Percentiles rank a stretch among this genome's conserved stretches.
Conservation (phyloP, 2,797 vertebrate species). For the Peromyscus melanophrys region DNA sequence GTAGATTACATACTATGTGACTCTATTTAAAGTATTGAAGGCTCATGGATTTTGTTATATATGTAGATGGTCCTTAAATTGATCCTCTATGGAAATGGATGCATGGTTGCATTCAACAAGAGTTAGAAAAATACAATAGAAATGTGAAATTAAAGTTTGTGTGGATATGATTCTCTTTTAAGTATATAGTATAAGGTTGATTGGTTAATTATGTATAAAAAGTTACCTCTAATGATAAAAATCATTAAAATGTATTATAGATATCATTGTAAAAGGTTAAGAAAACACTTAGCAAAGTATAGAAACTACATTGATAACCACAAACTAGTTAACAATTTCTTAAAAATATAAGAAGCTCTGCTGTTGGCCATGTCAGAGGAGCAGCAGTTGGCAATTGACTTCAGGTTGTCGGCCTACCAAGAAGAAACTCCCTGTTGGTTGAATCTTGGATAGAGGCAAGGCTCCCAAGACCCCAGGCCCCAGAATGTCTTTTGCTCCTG, state of each 20-base stretch:
- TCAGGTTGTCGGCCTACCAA: too few relatives aligned
- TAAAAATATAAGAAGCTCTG: neutral
- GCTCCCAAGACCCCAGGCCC: too few relatives aligned
- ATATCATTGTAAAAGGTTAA: neutral
- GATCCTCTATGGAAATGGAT: neutral
- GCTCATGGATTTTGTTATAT: neutral
- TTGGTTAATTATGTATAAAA: neutral
- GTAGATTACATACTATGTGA: neutral
- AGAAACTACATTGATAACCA: neutral
- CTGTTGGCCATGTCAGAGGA: too few relatives aligned
- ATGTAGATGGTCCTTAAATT: neutral
- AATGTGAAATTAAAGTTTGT: neutral
- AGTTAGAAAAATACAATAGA: neutral
- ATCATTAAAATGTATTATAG: neutral
- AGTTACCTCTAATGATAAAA: neutral
- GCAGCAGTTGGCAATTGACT: too few relatives aligned
- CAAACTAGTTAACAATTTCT: neutral
- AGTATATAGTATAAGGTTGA: neutral
- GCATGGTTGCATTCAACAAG: neutral
- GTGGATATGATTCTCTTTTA: neutral
- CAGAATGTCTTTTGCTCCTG: too few relatives aligned
- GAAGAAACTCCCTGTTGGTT: too few relatives aligned
- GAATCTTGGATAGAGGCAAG: too few relatives aligned
- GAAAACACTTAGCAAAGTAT: neutral
- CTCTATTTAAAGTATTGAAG: neutral